Percentiles rank a stretch among this genome's conserved stretches.
phyloP scores from a whole-genome alignment of 2,797 vertebrate species.

The Sparus aurata region DNA sequence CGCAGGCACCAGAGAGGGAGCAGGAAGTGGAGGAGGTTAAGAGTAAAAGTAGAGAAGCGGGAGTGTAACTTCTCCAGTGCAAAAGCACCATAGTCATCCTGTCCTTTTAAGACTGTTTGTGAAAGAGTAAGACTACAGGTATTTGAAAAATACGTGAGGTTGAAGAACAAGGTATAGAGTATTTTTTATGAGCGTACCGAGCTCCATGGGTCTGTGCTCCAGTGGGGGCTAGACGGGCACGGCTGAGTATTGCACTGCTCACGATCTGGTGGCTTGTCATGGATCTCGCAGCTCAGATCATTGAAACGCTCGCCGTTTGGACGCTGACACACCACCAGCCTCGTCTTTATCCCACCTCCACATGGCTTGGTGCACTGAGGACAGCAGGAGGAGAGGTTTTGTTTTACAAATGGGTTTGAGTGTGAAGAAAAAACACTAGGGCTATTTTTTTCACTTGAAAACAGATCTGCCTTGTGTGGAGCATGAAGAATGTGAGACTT shows the following conservation, averaged over 20 bases:
- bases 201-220: conserved; percentile 97
- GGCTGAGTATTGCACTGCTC: conserved; percentile 97
- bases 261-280: conserved; percentile 96
- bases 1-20: conserved; percentile 61
- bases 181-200: conserved; percentile 94
- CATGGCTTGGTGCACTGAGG: conserved; percentile 94
- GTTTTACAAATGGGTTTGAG: conserved; percentile 19
- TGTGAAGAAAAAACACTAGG: background rate
- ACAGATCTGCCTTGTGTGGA: conserved; percentile 17
- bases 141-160: conserved; percentile 60
- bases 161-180: conserved; percentile 65
- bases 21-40: conserved; percentile 64
- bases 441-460: background rate
- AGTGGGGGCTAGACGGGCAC: conserved; percentile 92
- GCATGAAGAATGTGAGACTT: conserved; percentile 2
- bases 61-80: conserved; percentile 58
- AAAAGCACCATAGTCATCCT: conserved; percentile 57
- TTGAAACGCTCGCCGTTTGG: conserved; percentile 94
- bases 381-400: conserved; percentile 32
- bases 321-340: conserved; percentile 96
- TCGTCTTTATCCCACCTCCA: conserved; percentile 92
- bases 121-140: conserved; percentile 53
- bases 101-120: conserved; percentile 53
- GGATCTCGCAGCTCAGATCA: conserved; percentile 98
- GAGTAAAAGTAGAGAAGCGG: conserved; percentile 51